Evolutionary conservation across 2,797 vertebrate species (phyloP), one percentile per base, ranked within the genome.

Genomic region (Melanotaenia parkinsoni): DNA sequence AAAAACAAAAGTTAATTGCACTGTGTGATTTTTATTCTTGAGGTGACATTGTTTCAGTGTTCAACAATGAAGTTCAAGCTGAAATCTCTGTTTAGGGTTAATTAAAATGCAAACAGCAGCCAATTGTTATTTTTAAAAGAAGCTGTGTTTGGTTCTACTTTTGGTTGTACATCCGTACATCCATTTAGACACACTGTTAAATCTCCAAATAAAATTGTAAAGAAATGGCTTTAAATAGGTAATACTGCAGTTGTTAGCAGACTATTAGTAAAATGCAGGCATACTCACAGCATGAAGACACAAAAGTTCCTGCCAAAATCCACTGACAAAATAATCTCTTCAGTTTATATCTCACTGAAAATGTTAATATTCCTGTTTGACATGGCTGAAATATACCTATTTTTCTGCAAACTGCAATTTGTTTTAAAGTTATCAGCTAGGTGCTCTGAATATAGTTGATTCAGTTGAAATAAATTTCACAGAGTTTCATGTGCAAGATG

Each of bases 1-100:
- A 30, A 26, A 0, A 26, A 72, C 45, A 70, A 51, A 77, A 35
- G 5, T 24, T 56, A 38, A 67, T 7, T 62, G 40, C 62, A 63
- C 40, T 10, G 14, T 63, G 58, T 62, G 50, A 12, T 43, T 64
- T 81, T 70, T 72, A 73, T 76, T 78, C 18, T 58, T 30, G 2
- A 20, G 8, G 32, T 67, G 6, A 30, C 54, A 32, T 32, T 8
- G 28, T 57, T 32, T 30, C 16, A 9, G 6, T 30, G 22, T 43
- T 66, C 30, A 32, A 3, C 51, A n/a, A 33, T 73, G 22, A 32
- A 59, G 9, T 59, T 76, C 64, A 76, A 3, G 33, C 50, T 51
- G 61, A 5, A 69, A 64, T n/a, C 40, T 56, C n/a, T 51, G 38
- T 0, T 28, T 47, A 32, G 32, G 16, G 26, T 24, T 8, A 3